Evolutionary conservation across 2,888 invertebrate species (phyloP), one percentile per base, ranked within the genome.

Genomic region (Lordiphosa fenestrarum): DNA sequence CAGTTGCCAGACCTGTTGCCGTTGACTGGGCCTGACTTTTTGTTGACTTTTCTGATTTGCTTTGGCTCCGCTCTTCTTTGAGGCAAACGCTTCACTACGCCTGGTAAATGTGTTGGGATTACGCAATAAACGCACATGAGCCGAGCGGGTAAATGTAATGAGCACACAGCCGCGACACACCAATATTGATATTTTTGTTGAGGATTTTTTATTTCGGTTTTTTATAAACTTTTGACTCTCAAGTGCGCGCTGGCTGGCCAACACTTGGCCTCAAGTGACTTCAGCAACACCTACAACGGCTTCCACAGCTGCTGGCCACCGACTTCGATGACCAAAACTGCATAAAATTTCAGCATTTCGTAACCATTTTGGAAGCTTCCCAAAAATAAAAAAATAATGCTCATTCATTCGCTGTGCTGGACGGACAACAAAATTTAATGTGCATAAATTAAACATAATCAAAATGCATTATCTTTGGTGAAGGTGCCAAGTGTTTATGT

Each of bases 41-140:
- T 75, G 84, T 77, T 84, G 78, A 77, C 75, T 84, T 77, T 84
- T 73, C 53, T 53, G 82, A 75, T 84, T 77, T 77, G 42, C 63
- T 63, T 50, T 66, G 30, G 15, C 59, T 59, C 52, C 58, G 58
- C 58, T 55, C 48, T 37, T 52, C 62, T 66, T 84, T 73, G 76
- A 47, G 54, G 50, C 39, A 51, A 64, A 68, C 67, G 81, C 81
- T 75, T 78, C 60, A 75, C 69, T 73, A 82, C 81, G 78, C 64
- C 82, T 58, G 80, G 58, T 80, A 83, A 77, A 80, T 83, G 65
- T 83, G 44, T 62, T 76, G 58, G 71, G 73, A 76, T 78, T 78
- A 84, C 84, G 85, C 85, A 78, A 78, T 55, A 55, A 61, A 84
- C 85, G 85, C 85, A 85, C 81, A 77, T 76, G 84, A 80, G 71